Evolutionary conservation across 2,113 vertebrate species (phyloP).

Genomic region (Lagopus leucura): DNA sequence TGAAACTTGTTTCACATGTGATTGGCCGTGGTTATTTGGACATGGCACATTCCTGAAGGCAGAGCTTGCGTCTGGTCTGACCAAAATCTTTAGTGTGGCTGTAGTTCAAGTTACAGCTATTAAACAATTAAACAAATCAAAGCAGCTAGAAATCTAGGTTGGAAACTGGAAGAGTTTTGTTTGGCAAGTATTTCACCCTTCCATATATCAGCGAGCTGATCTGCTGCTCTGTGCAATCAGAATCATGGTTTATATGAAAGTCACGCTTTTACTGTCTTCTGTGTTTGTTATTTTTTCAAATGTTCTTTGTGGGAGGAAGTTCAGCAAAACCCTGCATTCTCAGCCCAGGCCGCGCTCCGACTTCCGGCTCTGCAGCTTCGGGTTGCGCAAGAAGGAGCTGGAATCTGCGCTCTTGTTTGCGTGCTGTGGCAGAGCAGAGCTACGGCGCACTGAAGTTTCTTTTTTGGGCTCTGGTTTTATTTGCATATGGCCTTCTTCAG

Average conservation of each 20-base stretch:
- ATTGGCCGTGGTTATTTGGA: neutral
- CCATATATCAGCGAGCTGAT: neutral
- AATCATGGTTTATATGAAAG: slow-evolving; percentile 5
- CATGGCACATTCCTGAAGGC: rapidly evolving
- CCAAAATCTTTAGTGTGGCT: neutral
- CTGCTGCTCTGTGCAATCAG: neutral
- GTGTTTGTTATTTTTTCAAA: slow-evolving; percentile 50
- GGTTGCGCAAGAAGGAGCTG: neutral
- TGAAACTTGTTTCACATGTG: neutral
- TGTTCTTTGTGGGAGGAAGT: slow-evolving; percentile 67
- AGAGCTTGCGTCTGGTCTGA: neutral
- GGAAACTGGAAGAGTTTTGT: neutral
- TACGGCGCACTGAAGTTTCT: neutral
- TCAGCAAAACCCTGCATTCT: slow-evolving; percentile 36
- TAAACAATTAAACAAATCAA: slow-evolving; percentile 19
- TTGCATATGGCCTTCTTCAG: neutral
- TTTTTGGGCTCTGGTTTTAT: neutral
- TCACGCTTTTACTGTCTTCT: slow-evolving; percentile 28
- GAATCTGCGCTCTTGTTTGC: neutral
- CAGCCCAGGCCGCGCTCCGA: neutral
- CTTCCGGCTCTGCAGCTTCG: slow-evolving; percentile 16
- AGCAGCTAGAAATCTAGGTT: neutral
- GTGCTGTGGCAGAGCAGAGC: neutral
- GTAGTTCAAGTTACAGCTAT: neutral
- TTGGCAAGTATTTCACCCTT: neutral